phyloP scores from a whole-genome alignment of 2,797 vertebrate species.

The Psittacula echo region DNA sequence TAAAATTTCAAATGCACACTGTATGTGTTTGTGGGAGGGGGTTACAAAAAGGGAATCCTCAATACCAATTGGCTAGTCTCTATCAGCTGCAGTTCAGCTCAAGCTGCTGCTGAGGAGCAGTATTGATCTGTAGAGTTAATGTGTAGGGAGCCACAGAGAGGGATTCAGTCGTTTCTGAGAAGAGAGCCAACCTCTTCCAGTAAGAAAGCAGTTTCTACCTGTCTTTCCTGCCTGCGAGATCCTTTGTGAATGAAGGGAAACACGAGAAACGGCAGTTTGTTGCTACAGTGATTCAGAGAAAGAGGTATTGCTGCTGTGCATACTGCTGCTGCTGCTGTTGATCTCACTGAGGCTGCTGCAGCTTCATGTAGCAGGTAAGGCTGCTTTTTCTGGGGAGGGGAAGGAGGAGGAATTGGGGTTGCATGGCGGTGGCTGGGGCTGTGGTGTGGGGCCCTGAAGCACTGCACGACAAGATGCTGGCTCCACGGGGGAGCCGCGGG shows the following conservation, averaged over 20 bases:
- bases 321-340: neutral
- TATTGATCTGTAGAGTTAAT: slow-evolving; percentile 75
- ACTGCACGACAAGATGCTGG: neutral
- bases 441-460: fast-evolving
- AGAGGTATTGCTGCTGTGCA: neutral
- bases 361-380: slow-evolving; percentile 68
- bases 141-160: slow-evolving; percentile 56
- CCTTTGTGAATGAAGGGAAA: slow-evolving; percentile 30
- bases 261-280: neutral
- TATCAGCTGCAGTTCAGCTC: slow-evolving; percentile 72
- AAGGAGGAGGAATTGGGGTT: neutral
- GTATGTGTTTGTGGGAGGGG: slow-evolving; percentile 75
- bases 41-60: slow-evolving; percentile 69
- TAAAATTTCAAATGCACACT: slow-evolving; percentile 57
- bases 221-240: neutral
- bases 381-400: neutral
- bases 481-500: neutral
- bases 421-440: neutral
- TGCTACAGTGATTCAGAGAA: slow-evolving; percentile 18
- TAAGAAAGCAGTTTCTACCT: slow-evolving; percentile 62
- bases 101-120: slow-evolving; percentile 66
- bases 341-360: neutral
- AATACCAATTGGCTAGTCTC: slow-evolving; percentile 77
- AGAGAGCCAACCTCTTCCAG: slow-evolving; percentile 62
- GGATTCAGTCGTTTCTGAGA: slow-evolving; percentile 65